Base-by-base conservation (phyloP, 2,797 vertebrate species). In the Scolopax rusticola region DNA sequence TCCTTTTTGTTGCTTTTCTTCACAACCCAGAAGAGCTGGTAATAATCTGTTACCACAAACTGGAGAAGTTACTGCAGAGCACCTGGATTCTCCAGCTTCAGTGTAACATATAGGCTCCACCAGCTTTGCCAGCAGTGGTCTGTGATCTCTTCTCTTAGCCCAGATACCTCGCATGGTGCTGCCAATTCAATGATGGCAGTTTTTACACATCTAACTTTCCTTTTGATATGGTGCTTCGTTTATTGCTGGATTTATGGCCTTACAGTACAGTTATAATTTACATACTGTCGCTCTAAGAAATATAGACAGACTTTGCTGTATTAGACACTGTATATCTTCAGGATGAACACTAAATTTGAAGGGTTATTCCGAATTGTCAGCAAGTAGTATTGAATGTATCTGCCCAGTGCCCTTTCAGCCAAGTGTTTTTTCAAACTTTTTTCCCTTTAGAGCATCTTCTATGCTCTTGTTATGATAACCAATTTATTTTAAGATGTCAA, bases 81-180 rank as follows among this genome's bases (percentile, higher is more conserved):
- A 11, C 11, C 27, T 41, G 40, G 17, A 6, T 51, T 67, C 53
- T 69, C 4, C 36, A 40, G 61, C 50, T 73, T 30, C 38, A 11
- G 0, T 8, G 6, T 14, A 1, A 2, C 7, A 19, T 3, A 1
- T 12, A 17, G 82, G 18, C 56, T 81, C 15, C 3, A 1, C 14
- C n/a, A 27, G 20, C 48, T 38, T 33, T 25, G 48, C 50, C 45
- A 57, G 17, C 8, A 61, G 27, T 12, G 33, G 3, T 33, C 60
- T n/a, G 15, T 30, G 47, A 8, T 69, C 60, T 61, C n/a, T 30
- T 38, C 5, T 7, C 1, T 32, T 38, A 30, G 38, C 36, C 50
- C 77, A 53, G 19, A 8, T 41, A 7, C 4, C 30, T 45, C 11
- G 19, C 14, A 4, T 18, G 32, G 30, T 70, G 19, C 73, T 82